phyloP scores from a whole-genome alignment of 2,888 invertebrate species.

The Archips xylosteana region DNA sequence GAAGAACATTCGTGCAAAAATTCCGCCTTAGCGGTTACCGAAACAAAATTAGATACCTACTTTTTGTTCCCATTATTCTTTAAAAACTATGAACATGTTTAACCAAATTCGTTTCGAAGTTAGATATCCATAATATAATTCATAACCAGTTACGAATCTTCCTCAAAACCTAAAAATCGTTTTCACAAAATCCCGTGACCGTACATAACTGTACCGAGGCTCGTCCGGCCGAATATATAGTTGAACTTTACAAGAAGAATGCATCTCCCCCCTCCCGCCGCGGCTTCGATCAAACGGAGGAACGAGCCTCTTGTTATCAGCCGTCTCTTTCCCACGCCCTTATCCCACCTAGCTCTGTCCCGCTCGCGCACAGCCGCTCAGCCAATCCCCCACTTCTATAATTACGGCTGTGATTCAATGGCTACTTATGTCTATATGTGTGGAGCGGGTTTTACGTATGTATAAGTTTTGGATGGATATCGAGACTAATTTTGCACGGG shows the following conservation, averaged over 20 bases:
- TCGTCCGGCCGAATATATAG: constrained; percentile 81
- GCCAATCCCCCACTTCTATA: constrained; percentile 86
- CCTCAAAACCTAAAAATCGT: constrained; percentile 5
- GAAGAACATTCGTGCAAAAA: too few species aligned
- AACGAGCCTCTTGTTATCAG: constrained; percentile 84
- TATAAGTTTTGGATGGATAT: constrained; percentile 70
- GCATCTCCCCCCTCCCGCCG: constrained; percentile 80
- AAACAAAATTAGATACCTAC: too few species aligned
- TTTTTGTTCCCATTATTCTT: neutral
- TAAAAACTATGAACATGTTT: neutral
- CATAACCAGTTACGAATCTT: neutral
- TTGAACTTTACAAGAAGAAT: constrained; percentile 84
- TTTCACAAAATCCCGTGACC: constrained; percentile 48
- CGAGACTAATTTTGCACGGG: constrained; percentile 31
- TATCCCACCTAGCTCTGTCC: constrained; percentile 60
- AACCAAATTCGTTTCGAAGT: neutral
- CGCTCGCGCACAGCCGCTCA: constrained; percentile 74
- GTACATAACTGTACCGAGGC: constrained; percentile 73
- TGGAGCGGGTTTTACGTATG: constrained; percentile 77
- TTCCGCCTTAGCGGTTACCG: too few species aligned
- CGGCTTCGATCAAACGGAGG: constrained; percentile 85
- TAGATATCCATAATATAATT: neutral
- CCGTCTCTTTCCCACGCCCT: constrained; percentile 68
- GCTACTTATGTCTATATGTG: constrained; percentile 82
- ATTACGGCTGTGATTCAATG: constrained; percentile 86